These are phyloP conservation scores for Orchestes rusci DNA, from an alignment of 2,888 invertebrate genomes.

Conservation along the genomic window DNA sequence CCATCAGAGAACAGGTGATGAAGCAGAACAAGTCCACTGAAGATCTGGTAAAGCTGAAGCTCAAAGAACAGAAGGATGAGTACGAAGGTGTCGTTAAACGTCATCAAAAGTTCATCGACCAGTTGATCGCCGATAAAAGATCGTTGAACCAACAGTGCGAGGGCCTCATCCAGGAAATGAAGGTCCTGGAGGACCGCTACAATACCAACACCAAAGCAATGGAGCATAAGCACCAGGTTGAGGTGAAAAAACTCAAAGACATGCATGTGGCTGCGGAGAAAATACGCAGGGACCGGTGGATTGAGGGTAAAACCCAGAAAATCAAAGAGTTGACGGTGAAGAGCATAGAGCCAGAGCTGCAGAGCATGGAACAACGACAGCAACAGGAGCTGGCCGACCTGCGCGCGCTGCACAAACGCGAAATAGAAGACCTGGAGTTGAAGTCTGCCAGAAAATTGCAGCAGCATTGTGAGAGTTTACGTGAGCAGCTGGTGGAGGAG, in stretches of 20 bases:
- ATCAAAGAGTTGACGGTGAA: conserved; percentile 83
- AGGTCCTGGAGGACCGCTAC: conserved; percentile 57
- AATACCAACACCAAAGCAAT: conserved; percentile 58
- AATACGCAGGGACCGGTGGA: conserved; percentile 67
- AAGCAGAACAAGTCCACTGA: conserved; percentile 42
- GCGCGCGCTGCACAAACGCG: conserved; percentile 57
- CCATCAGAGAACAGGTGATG: conserved; percentile 48
- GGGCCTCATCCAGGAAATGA: conserved; percentile 56
- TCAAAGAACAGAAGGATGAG: conserved; percentile 59
- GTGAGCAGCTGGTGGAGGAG: conserved; percentile 55
- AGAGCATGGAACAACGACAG: conserved; percentile 64
- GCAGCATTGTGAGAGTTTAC: conserved; percentile 52
- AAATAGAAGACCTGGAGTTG: conserved; percentile 57
- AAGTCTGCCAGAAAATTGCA: conserved; percentile 55
- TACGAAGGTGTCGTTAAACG: conserved; percentile 66
- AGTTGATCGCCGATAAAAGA: conserved; percentile 73
- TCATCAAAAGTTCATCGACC: conserved; percentile 78
- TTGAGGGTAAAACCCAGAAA: conserved; percentile 76
- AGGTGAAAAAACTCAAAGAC: conserved; percentile 67
- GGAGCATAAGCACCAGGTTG: conserved; percentile 69
- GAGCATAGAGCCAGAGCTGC: conserved; percentile 77
- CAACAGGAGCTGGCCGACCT: conserved; percentile 64
- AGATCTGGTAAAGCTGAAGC: conserved; percentile 41
- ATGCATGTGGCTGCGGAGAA: conserved; percentile 73
- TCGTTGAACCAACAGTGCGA: conserved; percentile 68